Conservation (phyloP, 2,888 invertebrate genomes). For the Vesta saturnalis region DNA sequence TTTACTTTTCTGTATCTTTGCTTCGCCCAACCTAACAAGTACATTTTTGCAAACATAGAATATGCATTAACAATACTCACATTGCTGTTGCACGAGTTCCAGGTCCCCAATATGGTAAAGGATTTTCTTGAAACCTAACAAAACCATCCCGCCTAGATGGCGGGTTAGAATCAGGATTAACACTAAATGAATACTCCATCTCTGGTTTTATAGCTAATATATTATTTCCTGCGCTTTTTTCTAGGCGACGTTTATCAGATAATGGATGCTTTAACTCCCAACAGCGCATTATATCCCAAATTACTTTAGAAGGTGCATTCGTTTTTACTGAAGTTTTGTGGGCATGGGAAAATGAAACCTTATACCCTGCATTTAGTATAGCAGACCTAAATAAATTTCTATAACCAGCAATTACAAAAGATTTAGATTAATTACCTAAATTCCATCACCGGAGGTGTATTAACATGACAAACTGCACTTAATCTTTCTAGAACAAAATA, state of each 20-base stretch:
- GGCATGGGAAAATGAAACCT: conserved; percentile 93
- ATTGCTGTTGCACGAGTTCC: conserved; percentile 82
- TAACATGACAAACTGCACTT: conserved; percentile 75
- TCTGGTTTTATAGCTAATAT: conserved; percentile 68
- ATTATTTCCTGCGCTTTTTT: conserved; percentile 64
- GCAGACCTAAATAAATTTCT: conserved; percentile 94
- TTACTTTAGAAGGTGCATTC: conserved; percentile 81
- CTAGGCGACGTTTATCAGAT: conserved; percentile 67
- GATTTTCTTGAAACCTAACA: conserved; percentile 88
- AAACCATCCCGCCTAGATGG: conserved; percentile 76
- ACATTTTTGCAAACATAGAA: conserved; percentile 15
- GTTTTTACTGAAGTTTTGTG: conserved; percentile 91
- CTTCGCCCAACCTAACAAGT: conserved; percentile 68
- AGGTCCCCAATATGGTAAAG: conserved; percentile 90
- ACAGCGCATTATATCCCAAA: conserved; percentile 93
- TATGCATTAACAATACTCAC: conserved; percentile 63
- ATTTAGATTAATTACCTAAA: conserved; percentile 67
- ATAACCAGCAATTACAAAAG: conserved; percentile 28
- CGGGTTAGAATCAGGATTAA: conserved; percentile 81
- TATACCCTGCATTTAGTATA: conserved; percentile 86
- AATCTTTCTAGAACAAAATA: conserved; percentile 87
- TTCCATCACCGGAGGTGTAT: conserved; percentile 74
- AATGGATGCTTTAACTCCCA: conserved; percentile 80
- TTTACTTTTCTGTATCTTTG: conserved; percentile 69
- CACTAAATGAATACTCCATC: conserved; percentile 64